A percentile compares a stretch with the other conserved stretches of the same genome.
These are phyloP conservation scores for Malurus elegans DNA, from an alignment of 2,113 vertebrate species.

Conservation along the genomic window DNA sequence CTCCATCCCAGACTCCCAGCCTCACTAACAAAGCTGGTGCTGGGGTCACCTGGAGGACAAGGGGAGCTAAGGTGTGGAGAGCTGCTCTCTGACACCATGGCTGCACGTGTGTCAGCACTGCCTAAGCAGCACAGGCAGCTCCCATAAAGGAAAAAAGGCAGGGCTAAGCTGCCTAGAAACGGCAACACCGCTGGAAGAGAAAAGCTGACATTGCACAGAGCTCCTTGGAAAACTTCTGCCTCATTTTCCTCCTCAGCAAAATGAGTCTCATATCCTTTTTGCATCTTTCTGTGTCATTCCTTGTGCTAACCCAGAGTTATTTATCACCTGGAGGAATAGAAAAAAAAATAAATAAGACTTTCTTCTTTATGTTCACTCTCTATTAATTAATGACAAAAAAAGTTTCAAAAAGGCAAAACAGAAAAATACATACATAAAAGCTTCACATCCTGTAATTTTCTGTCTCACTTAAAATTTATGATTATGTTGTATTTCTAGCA, in stretches of 20 bases:
- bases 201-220: not conserved
- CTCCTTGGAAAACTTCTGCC: not conserved
- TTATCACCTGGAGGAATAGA: not conserved
- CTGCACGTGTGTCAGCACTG: fast-evolving
- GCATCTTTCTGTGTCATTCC: not conserved
- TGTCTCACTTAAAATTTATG: not conserved
- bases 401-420: not conserved
- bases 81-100: not conserved
- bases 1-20: not conserved
- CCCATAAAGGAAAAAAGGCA: not conserved
- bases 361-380: not conserved
- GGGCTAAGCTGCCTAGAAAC: not conserved
- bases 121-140: not conserved
- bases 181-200: not conserved
- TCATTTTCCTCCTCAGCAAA: not conserved
- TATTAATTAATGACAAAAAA: not conserved
- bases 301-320: not conserved
- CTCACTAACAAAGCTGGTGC: fast-evolving
- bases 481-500: not conserved
- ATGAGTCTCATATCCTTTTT: not conserved
- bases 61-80: not conserved
- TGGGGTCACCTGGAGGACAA: not conserved
- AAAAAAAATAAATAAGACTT: not conserved
- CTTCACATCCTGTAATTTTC: not conserved
- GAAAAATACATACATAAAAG: not conserved